Percentiles rank a stretch among this genome's conserved stretches.
phyloP scores from a whole-genome alignment of 2,888 invertebrate species.

The Pseudoips prasinana region DNA sequence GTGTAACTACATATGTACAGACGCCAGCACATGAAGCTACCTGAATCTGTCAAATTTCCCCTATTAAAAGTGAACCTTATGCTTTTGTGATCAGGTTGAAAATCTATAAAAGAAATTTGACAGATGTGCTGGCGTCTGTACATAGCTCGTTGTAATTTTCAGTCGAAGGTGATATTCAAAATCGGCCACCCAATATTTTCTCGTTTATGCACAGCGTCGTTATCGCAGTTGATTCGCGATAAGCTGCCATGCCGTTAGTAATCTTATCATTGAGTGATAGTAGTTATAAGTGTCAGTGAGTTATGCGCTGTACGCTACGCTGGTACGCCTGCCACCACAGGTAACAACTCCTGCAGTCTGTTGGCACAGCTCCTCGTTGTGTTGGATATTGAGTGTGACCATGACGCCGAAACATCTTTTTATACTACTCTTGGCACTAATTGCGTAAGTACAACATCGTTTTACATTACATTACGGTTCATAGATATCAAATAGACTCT shows the following conservation, averaged over 20 bases:
- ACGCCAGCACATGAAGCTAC: too few relatives aligned
- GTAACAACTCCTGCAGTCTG: constrained; percentile 56
- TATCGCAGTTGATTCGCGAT: constrained; percentile 76
- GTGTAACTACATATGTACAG: constrained; percentile 27
- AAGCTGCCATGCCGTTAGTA: constrained; percentile 72
- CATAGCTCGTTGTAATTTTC: constrained; percentile 19
- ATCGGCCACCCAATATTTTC: constrained; percentile 54
- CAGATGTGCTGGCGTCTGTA: too few relatives aligned
- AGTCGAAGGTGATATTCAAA: constrained; percentile 46
- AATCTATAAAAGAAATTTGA: too few relatives aligned
- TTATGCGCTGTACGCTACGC: constrained; percentile 64
- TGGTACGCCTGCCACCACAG: constrained; percentile 62
- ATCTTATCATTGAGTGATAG: constrained; percentile 80
- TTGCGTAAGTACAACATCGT: constrained; percentile 58
- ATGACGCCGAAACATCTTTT: constrained; percentile 57
- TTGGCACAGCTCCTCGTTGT: constrained; percentile 44
- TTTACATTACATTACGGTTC: constrained; percentile 6
- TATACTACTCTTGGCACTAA: constrained; percentile 50
- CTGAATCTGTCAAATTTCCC: too few relatives aligned
- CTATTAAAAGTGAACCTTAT: too few relatives aligned
- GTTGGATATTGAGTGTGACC: constrained; percentile 50
- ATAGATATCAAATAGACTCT: constrained; percentile 4
- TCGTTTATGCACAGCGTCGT: constrained; percentile 61
- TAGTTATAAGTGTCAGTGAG: constrained; percentile 80
- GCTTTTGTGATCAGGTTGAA: too few relatives aligned